These are phyloP conservation scores for Parus major DNA, from an alignment of 2,113 vertebrate species.

Conservation along the genomic window DNA sequence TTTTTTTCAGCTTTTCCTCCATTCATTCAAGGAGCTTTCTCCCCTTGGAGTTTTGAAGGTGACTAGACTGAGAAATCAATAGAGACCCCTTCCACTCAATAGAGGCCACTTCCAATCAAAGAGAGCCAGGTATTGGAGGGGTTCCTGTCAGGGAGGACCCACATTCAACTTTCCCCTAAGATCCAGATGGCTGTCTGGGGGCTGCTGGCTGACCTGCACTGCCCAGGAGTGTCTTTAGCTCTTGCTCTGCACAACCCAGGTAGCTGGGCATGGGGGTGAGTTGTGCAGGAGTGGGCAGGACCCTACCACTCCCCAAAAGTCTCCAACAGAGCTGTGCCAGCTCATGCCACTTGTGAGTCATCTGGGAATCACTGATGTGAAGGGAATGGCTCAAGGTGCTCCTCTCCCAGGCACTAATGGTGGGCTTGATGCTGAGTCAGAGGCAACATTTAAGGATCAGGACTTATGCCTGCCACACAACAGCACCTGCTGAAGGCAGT, in stretches of 20 bases:
- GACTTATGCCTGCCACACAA: rapidly evolving
- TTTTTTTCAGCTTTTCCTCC: neutral
- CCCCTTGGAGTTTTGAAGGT: neutral
- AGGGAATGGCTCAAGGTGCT: neutral
- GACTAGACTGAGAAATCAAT: neutral
- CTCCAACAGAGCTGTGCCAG: rapidly evolving
- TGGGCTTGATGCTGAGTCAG: neutral
- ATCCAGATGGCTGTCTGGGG: neutral
- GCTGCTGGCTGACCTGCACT: neutral
- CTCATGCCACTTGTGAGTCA: neutral
- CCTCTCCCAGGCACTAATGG: neutral
- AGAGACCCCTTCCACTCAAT: rapidly evolving
- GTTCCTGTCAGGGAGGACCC: rapidly evolving
- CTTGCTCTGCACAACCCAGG: neutral
- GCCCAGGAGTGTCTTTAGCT: neutral
- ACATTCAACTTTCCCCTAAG: neutral
- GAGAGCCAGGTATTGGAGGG: neutral
- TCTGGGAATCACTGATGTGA: neutral
- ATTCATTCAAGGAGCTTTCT: neutral
- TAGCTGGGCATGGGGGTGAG: rapidly evolving
- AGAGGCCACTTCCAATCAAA: neutral
- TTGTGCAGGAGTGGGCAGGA: neutral
- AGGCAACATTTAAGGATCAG: neutral
- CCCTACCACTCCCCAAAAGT: neutral
- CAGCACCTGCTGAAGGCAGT: neutral